These are phyloP conservation scores for Antigone vipio DNA, from an alignment of 2,113 vertebrate species.

Conservation along the genomic window DNA sequence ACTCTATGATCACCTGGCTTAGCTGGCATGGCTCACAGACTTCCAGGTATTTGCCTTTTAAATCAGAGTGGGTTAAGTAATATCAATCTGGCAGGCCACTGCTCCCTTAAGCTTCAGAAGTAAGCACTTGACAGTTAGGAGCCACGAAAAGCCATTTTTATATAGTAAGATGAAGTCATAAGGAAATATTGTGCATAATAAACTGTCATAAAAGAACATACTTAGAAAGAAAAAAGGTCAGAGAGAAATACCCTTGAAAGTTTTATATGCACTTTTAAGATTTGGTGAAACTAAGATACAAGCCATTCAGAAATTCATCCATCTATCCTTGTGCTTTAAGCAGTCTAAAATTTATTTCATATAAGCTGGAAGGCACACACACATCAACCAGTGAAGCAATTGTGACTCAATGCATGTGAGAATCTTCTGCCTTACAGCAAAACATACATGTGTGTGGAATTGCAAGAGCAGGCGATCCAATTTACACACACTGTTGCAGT, in stretches of 20 bases:
- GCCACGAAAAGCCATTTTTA: accelerated
- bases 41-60: not conserved
- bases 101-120: not conserved
- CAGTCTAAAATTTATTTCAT: not conserved
- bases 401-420: not conserved
- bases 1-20: not conserved
- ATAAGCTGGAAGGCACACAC: not conserved
- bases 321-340: not conserved
- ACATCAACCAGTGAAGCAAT: not conserved
- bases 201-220: not conserved
- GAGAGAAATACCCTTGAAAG: not conserved
- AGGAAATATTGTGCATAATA: not conserved
- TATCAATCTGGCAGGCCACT: not conserved
- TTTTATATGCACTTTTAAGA: not conserved
- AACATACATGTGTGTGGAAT: accelerated
- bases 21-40: not conserved
- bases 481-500: not conserved
- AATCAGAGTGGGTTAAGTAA: not conserved
- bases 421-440: not conserved
- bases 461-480: not conserved
- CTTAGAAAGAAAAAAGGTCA: not conserved
- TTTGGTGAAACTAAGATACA: not conserved
- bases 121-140: not conserved
- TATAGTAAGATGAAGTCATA: not conserved
- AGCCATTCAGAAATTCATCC: not conserved